Conservation (phyloP, 2,888 invertebrate genomes). For the Brassicogethes aeneus region DNA sequence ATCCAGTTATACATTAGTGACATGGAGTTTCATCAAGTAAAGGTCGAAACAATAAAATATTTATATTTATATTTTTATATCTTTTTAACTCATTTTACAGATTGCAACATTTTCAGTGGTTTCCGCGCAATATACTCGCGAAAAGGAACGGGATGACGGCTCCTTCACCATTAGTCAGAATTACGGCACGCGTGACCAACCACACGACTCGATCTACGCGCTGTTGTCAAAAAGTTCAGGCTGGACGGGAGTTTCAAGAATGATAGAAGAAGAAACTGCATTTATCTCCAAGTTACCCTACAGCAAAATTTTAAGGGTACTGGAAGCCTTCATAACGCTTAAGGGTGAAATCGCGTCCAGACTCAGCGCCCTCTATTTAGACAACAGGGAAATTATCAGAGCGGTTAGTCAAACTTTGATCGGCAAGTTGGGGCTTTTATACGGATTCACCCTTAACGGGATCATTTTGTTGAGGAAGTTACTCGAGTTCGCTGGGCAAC, state of each 20-base stretch:
- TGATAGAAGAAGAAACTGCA: not conserved
- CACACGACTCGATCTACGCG: constrained; percentile 5
- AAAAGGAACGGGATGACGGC: not conserved
- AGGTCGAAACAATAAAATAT: no score
- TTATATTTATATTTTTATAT: no score
- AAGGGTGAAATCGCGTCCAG: constrained; percentile 13
- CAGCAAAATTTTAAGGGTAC: constrained; percentile 12
- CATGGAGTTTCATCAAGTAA: no score
- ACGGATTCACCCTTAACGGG: constrained; percentile 12
- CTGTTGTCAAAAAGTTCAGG: constrained; percentile 8
- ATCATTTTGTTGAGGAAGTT: constrained; percentile 13
- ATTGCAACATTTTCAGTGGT: no score
- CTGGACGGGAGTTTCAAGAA: constrained; percentile 7
- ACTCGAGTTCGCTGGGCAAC: constrained; percentile 10
- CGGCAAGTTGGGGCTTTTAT: constrained; percentile 10
- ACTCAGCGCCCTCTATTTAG: constrained; percentile 8
- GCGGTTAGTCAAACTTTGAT: constrained; percentile 14
- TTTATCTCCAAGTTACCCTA: constrained; percentile 11
- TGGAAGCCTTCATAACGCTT: constrained; percentile 13
- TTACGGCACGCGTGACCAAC: constrained; percentile 1
- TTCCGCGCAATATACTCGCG: no score
- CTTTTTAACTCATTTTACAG: no score
- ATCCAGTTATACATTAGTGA: no score
- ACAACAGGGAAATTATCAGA: constrained; percentile 11
- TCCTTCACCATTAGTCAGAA: constrained; percentile 1